Base-by-base conservation (phyloP, 2,113 vertebrate genomes). In the Pteronura brasiliensis region DNA sequence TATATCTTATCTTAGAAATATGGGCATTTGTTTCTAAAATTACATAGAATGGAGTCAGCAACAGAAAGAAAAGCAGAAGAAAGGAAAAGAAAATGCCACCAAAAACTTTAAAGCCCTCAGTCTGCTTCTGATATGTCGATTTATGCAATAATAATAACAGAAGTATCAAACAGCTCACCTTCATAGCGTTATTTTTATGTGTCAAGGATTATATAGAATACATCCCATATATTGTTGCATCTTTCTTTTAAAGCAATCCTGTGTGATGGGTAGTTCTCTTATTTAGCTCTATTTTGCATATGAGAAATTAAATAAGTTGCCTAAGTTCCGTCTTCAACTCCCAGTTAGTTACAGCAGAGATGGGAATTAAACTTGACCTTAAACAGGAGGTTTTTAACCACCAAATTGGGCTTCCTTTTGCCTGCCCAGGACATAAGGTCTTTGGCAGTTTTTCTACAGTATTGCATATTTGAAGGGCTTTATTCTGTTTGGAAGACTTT, bases 11-110 rank as follows among this genome's bases (percentile, higher is more conserved):
- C 49, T 96, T 87, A 61, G 55, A 88, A 77, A 88, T 90, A 34
- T 57, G 25, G 23, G 4, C 31, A 63, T 88, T 81, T 93, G 17
- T 44, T 95, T 81, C 65, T 95, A 52, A 95, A 95, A 77, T 93
- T 55, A n/a, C 39, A 52, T 5, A 29, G 74, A 61, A 55, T 55
- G 47, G 80, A 31, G 76, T 42, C 7, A 74, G 10, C 4, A 18
- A 71, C n/a, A 3, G 14, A 47, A 77, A 80, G 36, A n/a, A 95
- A 61, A 69, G 39, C 1, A 90, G 61, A 29, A 86, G 29, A 80
- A 88, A 83, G 52, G 34, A 81, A 94, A 80, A 55, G 29, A 65
- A 94, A 90, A 83, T 47, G 25, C 34, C 93, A 69, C 39, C 49
- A 42, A 52, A 93, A 86, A 42, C 15, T 42, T 39, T 72, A 34